These are phyloP conservation scores for Troides helena DNA, from an alignment of 2,888 invertebrate genomes.

Conservation along the genomic window DNA sequence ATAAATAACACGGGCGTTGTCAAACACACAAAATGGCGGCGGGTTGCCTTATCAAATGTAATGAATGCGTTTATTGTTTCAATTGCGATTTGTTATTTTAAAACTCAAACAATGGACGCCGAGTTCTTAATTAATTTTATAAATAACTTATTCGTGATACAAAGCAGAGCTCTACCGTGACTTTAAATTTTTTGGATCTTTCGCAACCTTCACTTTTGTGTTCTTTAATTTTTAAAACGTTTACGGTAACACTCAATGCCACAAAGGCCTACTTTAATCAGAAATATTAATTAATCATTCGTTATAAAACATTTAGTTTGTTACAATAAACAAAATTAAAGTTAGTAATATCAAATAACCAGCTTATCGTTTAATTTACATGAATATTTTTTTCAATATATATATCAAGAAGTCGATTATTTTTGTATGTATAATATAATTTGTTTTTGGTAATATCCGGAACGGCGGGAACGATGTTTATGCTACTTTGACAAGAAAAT, in stretches of 20 bases:
- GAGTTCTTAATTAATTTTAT: neutral
- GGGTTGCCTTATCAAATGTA: slow-evolving; percentile 30
- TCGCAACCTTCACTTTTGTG: slow-evolving; percentile 7
- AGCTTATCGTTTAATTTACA: too few relatives aligned
- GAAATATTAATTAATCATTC: too few relatives aligned
- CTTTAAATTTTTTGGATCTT: slow-evolving; percentile 8
- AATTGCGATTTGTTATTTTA: slow-evolving; percentile 19
- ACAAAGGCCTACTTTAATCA: neutral
- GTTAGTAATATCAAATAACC: too few relatives aligned
- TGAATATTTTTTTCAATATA: too few relatives aligned
- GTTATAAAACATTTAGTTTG: too few relatives aligned
- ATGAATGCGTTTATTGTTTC: slow-evolving; percentile 20
- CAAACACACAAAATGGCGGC: slow-evolving; percentile 36
- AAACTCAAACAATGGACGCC: slow-evolving; percentile 9
- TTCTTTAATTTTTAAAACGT: slow-evolving; percentile 1
- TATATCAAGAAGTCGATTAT: too few relatives aligned
- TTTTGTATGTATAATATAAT: too few relatives aligned
- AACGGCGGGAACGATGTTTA: too few relatives aligned
- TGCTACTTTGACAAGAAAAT: too few relatives aligned
- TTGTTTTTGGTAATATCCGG: too few relatives aligned
- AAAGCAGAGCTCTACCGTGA: slow-evolving; percentile 16
- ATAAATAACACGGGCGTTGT: slow-evolving; percentile 17
- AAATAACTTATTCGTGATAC: slow-evolving; percentile 5
- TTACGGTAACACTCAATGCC: neutral
- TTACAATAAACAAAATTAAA: too few relatives aligned